These are phyloP conservation scores for Todiramphus chloris DNA, from an alignment of 2,113 vertebrate genomes.

Conservation along the genomic window DNA sequence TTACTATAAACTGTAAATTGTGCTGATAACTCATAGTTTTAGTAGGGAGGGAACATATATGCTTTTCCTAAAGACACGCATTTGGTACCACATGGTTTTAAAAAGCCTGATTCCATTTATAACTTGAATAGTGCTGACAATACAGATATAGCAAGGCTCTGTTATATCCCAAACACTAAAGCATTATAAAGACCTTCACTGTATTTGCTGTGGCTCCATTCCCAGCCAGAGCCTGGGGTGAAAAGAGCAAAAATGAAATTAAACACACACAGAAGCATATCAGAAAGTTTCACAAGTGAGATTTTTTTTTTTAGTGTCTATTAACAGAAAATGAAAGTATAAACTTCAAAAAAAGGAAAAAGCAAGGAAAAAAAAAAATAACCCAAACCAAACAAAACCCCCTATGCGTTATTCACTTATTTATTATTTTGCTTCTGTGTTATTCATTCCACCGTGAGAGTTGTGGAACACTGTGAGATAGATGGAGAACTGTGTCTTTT, in stretches of 20 bases:
- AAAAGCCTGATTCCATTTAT: background rate
- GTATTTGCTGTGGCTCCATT: background rate
- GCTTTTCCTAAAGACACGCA: background rate
- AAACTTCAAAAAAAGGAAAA: background rate
- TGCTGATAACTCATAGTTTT: background rate
- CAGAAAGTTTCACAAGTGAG: background rate
- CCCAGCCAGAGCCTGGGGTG: background rate
- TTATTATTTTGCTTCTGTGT: background rate
- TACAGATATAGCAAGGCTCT: background rate
- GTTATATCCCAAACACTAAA: background rate
- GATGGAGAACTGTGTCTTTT: background rate
- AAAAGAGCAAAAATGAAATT: background rate
- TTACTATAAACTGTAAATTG: background rate
- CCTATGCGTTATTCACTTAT: background rate
- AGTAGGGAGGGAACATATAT: background rate
- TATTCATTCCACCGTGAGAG: background rate
- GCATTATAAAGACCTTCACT: background rate
- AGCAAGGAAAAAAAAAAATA: background rate
- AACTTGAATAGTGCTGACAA: background rate
- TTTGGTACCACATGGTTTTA: background rate
- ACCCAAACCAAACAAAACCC: background rate
- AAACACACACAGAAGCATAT: background rate
- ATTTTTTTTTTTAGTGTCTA: background rate
- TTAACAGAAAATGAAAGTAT: background rate
- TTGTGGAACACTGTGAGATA: background rate